Conservation (phyloP, 2,797 vertebrate genomes). For the Petrocephalus schoutedeni region DNA sequence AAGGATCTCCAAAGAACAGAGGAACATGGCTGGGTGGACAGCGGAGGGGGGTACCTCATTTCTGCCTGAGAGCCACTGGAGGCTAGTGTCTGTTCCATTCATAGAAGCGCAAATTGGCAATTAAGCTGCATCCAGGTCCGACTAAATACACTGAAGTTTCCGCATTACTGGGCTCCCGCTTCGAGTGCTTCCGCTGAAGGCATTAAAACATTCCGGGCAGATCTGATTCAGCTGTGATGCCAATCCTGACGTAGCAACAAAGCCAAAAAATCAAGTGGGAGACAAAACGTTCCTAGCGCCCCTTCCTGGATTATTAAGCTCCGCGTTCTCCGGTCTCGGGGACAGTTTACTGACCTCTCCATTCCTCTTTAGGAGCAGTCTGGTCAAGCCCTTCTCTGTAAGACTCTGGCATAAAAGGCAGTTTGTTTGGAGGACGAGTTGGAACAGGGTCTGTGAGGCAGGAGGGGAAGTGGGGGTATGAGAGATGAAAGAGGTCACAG, state of each 20-base stretch:
- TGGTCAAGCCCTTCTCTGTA: slow-evolving; percentile 49
- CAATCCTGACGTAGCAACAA: slow-evolving; percentile 54
- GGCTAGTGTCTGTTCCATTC: slow-evolving; percentile 41
- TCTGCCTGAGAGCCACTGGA: slow-evolving; percentile 43
- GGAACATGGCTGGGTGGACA: slow-evolving; percentile 39
- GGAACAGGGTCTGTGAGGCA: neutral
- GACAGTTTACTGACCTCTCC: slow-evolving; percentile 31
- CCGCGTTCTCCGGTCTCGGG: slow-evolving; percentile 48
- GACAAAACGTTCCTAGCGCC: slow-evolving; percentile 56
- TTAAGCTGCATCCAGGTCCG: slow-evolving; percentile 48
- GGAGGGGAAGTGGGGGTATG: slow-evolving; percentile 28
- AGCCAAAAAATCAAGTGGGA: slow-evolving; percentile 51
- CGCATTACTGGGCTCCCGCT: slow-evolving; percentile 46
- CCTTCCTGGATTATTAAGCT: slow-evolving; percentile 79
- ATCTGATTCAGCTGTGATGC: slow-evolving; percentile 40
- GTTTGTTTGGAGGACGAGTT: slow-evolving; percentile 51
- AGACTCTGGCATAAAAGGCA: slow-evolving; percentile 57
- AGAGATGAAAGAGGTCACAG: slow-evolving; percentile 62
- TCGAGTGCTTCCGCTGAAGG: slow-evolving; percentile 41
- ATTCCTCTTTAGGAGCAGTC: slow-evolving; percentile 43
- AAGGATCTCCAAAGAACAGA: slow-evolving; percentile 18
- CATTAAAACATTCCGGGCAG: slow-evolving; percentile 36
- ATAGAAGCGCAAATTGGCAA: slow-evolving; percentile 57
- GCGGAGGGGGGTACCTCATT: slow-evolving; percentile 43
- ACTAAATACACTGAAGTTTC: slow-evolving; percentile 43